These are phyloP conservation scores for Musca vetustissima DNA, from an alignment of 1,140 invertebrate genomes.

Conservation along the genomic window DNA sequence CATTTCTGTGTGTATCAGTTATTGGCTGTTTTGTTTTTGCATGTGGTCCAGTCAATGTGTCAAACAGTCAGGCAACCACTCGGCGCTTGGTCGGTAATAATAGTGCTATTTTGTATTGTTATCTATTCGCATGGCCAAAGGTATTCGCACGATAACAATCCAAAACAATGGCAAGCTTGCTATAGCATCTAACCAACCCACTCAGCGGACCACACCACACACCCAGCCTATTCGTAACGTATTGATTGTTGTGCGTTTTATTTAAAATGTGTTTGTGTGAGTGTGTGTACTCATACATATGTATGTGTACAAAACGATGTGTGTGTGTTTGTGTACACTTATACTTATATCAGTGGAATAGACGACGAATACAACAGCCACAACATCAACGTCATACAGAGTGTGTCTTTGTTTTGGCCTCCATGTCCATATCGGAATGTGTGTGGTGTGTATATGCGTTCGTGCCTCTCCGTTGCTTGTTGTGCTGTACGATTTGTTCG, in stretches of 20 bases:
- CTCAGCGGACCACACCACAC: too few species aligned
- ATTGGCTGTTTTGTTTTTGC: too few species aligned
- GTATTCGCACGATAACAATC: too few species aligned
- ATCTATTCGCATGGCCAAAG: too few species aligned
- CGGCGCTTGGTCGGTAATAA: too few species aligned
- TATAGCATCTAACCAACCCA: too few species aligned
- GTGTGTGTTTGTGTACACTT: neutral
- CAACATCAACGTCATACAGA: slow-evolving; percentile 14
- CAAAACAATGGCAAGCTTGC: too few species aligned
- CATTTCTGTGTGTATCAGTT: too few species aligned
- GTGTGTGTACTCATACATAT: neutral
- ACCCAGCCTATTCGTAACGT: neutral
- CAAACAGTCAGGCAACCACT: too few species aligned
- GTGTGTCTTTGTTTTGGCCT: neutral
- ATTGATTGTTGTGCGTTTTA: slow-evolving; percentile 13
- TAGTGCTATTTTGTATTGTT: too few species aligned
- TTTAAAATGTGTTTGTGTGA: neutral
- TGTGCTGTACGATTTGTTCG: too few species aligned
- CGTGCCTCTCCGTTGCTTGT: neutral
- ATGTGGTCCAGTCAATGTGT: too few species aligned
- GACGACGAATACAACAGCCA: slow-evolving; percentile 30
- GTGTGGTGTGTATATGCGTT: neutral
- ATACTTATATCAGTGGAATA: neutral
- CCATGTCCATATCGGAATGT: neutral
- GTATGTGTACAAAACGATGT: neutral